Conservation (phyloP, 2,113 vertebrate genomes). For the Blennius ocellaris region DNA sequence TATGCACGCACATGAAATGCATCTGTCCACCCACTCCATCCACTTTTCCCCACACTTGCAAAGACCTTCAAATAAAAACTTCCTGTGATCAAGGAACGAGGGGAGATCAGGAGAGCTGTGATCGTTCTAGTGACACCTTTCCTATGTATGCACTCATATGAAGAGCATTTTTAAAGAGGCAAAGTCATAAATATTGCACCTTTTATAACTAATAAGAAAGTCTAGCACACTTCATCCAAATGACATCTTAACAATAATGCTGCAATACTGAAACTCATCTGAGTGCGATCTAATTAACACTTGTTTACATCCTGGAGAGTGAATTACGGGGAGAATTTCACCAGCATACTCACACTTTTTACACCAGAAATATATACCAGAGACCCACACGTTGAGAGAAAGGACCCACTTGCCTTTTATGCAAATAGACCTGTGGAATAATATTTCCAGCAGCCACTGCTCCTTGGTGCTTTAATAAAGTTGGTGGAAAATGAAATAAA, state of each 20-base stretch:
- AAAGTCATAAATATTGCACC: slow-evolving; percentile 46
- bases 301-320: slow-evolving; percentile 24
- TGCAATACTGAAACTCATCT: slow-evolving; percentile 30
- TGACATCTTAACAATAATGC: slow-evolving; percentile 19
- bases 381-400: slow-evolving; percentile 37
- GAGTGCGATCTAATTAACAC: slow-evolving; percentile 55
- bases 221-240: slow-evolving; percentile 10
- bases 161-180: slow-evolving; percentile 29
- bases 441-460: slow-evolving; percentile 63
- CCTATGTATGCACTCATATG: slow-evolving; percentile 34
- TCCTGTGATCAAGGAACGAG: slow-evolving; percentile 56
- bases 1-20: slow-evolving; percentile 7
- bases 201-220: slow-evolving; percentile 17
- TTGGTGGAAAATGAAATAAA: slow-evolving; percentile 58
- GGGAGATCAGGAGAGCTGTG: slow-evolving; percentile 14
- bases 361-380: slow-evolving; percentile 35
- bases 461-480: slow-evolving; percentile 63
- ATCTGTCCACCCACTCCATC: slow-evolving; percentile 48
- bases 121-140: slow-evolving; percentile 34
- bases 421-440: slow-evolving; percentile 58
- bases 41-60: slow-evolving; percentile 25
- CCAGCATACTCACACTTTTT: slow-evolving; percentile 44
- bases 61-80: slow-evolving; percentile 47
- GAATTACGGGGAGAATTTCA: slow-evolving; percentile 41
- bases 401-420: slow-evolving; percentile 69